A percentile compares a stretch with the other conserved stretches of the same genome.
Conservation (phyloP, 2,888 invertebrate genomes). For the Macropis europaea region DNA sequence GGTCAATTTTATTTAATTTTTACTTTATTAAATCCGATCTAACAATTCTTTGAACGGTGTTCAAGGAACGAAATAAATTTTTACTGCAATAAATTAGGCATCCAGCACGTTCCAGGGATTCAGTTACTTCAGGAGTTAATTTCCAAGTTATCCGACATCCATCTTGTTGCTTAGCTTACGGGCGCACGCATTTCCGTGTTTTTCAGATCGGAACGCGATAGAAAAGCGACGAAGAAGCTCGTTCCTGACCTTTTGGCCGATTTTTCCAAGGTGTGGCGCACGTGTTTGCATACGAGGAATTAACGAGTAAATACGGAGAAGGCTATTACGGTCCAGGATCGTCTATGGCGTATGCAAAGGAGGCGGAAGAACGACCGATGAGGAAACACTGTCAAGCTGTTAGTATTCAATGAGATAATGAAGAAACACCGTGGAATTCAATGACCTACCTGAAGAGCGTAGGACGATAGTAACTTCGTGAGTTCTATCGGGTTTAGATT, state of each 20-base stretch:
- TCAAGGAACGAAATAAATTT: too few relatives aligned
- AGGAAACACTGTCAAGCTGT: constrained; percentile 51
- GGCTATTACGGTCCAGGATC: constrained; percentile 36
- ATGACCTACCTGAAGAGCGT: constrained; percentile 49
- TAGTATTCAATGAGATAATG: constrained; percentile 61
- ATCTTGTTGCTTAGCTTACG: too few relatives aligned
- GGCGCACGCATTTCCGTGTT: constrained; percentile 13
- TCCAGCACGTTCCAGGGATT: too few relatives aligned
- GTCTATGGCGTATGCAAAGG: constrained; percentile 54
- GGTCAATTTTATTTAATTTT: too few relatives aligned
- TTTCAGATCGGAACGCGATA: constrained; percentile 30
- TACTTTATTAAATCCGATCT: too few relatives aligned
- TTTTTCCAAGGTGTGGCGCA: constrained; percentile 45
- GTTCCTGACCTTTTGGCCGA: constrained; percentile 44
- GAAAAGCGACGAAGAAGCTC: constrained; percentile 36
- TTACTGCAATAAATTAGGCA: too few relatives aligned
- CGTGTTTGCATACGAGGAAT: constrained; percentile 51
- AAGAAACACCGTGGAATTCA: constrained; percentile 55
- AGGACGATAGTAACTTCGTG: constrained; percentile 47
- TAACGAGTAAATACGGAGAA: constrained; percentile 46
- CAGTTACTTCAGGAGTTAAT: too few relatives aligned
- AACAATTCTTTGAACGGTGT: too few relatives aligned
- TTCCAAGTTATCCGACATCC: too few relatives aligned
- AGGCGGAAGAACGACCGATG: constrained; percentile 58
- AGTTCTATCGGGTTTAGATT: constrained; percentile 52